These are phyloP conservation scores for Notarius quadriscutis DNA, from an alignment of 2,113 vertebrate species.

Conservation along the genomic window DNA sequence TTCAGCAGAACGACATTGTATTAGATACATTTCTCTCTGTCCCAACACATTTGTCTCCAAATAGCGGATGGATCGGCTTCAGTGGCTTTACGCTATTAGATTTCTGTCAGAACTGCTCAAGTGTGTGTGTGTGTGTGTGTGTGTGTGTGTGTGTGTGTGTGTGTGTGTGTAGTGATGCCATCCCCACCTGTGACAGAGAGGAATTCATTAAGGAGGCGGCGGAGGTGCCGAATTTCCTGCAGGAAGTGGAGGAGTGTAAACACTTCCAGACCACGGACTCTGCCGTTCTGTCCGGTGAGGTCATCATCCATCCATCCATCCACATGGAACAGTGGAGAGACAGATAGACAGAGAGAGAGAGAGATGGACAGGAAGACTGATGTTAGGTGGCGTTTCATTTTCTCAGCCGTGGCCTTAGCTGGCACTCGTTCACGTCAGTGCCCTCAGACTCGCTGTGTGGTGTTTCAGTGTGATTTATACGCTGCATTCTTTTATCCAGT, in stretches of 20 bases:
- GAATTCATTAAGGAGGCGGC: constrained; percentile 84
- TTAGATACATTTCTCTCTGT: constrained; percentile 17
- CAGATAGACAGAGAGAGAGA: background rate
- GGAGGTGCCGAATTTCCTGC: constrained; percentile 82
- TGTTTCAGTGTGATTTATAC: background rate
- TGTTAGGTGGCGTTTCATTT: constrained; percentile 34
- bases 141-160: constrained; percentile 33
- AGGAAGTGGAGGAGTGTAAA: constrained; percentile 78
- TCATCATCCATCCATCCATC: background rate
- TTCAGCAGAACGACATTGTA: background rate
- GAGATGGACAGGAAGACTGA: constrained; percentile 26
- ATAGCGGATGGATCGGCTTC: background rate
- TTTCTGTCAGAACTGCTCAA: constrained; percentile 30
- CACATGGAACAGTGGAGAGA: background rate
- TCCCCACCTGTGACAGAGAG: constrained; percentile 71
- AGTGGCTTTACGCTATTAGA: background rate
- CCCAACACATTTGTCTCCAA: background rate
- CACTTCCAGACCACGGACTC: constrained; percentile 51
- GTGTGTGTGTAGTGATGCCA: constrained; percentile 76
- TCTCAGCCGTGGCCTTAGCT: constrained; percentile 8
- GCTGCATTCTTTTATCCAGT: background rate
- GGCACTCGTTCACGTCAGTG: background rate
- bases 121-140: constrained; percentile 46
- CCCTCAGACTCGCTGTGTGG: background rate
- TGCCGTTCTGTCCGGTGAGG: constrained; percentile 59